Base-by-base conservation (phyloP, 2,888 invertebrate species). In the Himalopsyche tibetana region DNA sequence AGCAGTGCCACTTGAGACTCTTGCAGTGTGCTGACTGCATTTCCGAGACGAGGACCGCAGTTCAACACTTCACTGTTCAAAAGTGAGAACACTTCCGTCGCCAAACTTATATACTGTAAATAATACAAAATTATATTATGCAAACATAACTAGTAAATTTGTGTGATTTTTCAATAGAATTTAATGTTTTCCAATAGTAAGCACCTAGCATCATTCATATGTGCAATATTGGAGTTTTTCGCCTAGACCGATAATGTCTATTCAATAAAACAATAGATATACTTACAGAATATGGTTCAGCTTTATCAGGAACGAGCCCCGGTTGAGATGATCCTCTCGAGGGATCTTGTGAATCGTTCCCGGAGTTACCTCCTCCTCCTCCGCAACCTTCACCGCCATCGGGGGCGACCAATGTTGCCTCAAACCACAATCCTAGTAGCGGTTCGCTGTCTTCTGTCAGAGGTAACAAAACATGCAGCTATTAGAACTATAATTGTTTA, bases 391-490 rank as follows among this genome's bases (percentile, higher is more conserved):
- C 96, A 0, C 93, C 91, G 12, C 94, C 94, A 89, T 96, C 96
- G 0, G 96, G 95, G 2, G 98, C 97, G 40, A 97, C 97, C 15
- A 98, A 93, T 0, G 98, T 98, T 90, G 98, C 98, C 91, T 98
- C 98, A 92, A 99, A 98, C 98, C 98, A 98, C 89, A 97, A 95
- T 0, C 98, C 98, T 89, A 98, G 94, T 87, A 98, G 95, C 6
- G 97, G 97, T 92, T 98, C 97, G 91, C 96, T 96, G 91, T 96
- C 96, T 93, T 95, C 95, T 94, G 90, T 88, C 88, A 69, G 2
- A 15, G 38, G 15, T 1, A 51, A 51, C 12, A 12, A 51, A 15
- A 51, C 15, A 51, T 4, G 15, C 15, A 51, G 51, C 51, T 15
- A 15, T 51, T 51, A 51, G 4, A 51, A 51, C 15, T 15, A 42